Conservation (phyloP, 92 coral and sea anemone species). For the Micromussa lordhowensis region DNA sequence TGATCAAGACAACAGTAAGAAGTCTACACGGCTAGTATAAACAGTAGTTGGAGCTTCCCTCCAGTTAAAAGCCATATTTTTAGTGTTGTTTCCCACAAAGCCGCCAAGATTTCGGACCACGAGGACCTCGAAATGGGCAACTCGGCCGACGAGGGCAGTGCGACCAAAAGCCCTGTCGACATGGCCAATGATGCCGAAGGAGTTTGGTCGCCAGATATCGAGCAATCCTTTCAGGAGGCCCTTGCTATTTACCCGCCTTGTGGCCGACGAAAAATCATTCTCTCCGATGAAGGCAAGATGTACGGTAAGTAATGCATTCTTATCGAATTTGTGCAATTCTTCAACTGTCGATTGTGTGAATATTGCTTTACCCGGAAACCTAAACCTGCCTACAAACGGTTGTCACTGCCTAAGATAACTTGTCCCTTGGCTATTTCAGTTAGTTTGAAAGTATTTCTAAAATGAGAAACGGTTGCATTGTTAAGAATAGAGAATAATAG, state of each 20-base stretch:
- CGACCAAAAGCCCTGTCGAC: slow-evolving; percentile 97
- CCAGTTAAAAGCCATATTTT: slow-evolving; percentile 21
- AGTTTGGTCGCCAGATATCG: slow-evolving; percentile 99
- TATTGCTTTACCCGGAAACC: slow-evolving; percentile 50
- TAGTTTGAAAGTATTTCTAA: neutral
- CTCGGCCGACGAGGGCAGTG: slow-evolving; percentile 91
- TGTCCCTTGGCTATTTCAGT: neutral
- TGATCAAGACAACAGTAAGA: slow-evolving; percentile 76
- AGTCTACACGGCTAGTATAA: slow-evolving; percentile 54
- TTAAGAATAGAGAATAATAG: slow-evolving; percentile 10
- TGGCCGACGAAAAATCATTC: slow-evolving; percentile 97
- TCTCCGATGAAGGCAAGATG: slow-evolving; percentile 99
- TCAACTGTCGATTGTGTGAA: slow-evolving; percentile 9
- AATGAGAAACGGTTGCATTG: slow-evolving; percentile 6
- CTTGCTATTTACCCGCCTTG: slow-evolving; percentile 98
- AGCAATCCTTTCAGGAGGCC: slow-evolving; percentile 99
- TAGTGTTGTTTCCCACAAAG: slow-evolving; percentile 25
- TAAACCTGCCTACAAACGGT: neutral
- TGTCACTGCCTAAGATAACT: neutral
- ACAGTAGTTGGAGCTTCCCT: slow-evolving; percentile 45
- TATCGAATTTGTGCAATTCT: slow-evolving; percentile 8
- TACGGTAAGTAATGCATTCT: slow-evolving; percentile 81
- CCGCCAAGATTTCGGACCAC: slow-evolving; percentile 87
- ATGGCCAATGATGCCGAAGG: slow-evolving; percentile 99
- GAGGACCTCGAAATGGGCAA: slow-evolving; percentile 93